Conservation (phyloP, 2,888 invertebrate genomes). For the Gerris lacustris region DNA sequence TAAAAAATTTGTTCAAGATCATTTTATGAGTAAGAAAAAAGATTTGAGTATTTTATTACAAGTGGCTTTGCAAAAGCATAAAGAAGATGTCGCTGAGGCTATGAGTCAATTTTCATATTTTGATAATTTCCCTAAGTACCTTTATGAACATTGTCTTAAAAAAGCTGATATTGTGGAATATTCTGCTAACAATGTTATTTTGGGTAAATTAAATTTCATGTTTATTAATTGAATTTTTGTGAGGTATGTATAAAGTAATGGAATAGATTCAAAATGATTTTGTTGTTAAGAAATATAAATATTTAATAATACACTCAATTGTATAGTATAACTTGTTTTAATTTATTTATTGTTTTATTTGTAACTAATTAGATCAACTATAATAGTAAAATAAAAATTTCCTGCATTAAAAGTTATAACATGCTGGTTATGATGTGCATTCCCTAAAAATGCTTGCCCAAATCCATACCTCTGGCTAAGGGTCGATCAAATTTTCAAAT, state of each 20-base stretch:
- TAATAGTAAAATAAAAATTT: no score
- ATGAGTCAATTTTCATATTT: constrained; percentile 1
- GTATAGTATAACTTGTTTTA: no score
- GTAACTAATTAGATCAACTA: no score
- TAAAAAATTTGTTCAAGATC: background rate
- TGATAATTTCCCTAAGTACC: background rate
- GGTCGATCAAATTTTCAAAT: no score
- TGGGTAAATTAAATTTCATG: background rate
- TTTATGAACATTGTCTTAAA: background rate
- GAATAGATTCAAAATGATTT: background rate
- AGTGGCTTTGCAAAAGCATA: background rate
- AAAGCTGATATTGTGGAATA: background rate
- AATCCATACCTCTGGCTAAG: no score
- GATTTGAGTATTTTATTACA: background rate
- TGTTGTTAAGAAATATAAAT: no score
- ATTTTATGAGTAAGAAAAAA: constrained; percentile 2
- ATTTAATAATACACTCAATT: no score
- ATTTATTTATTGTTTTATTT: no score
- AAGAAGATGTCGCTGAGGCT: background rate
- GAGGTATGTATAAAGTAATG: background rate
- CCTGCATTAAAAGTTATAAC: no score
- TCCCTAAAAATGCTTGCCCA: no score
- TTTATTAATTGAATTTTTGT: background rate
- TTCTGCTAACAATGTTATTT: background rate
- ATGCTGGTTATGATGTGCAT: no score